Conservation (phyloP, 2,888 invertebrate genomes). For the Merodon equestris region DNA sequence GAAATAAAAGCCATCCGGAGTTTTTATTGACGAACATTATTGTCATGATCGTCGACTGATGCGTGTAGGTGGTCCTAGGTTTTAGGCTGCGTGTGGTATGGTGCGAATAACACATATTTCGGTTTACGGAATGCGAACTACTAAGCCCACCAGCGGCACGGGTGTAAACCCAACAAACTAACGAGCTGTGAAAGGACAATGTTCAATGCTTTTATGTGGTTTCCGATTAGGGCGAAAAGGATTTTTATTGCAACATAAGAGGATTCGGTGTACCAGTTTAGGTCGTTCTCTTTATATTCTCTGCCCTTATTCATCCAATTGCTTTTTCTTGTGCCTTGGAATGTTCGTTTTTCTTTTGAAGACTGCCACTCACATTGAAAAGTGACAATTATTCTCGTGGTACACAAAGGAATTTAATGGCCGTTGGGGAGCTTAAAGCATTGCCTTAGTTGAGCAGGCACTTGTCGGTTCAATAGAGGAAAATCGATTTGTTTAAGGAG, state of each 20-base stretch:
- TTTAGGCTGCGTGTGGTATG: constrained; percentile 18
- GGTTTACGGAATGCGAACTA: constrained; percentile 24
- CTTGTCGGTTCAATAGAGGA: too few species aligned
- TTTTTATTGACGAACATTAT: constrained; percentile 64
- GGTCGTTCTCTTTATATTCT: constrained; percentile 4
- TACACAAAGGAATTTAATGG: constrained; percentile 19
- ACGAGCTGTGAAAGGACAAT: constrained; percentile 68
- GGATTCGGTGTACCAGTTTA: constrained; percentile 37
- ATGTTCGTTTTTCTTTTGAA: constrained; percentile 16
- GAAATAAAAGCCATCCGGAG: constrained; percentile 42
- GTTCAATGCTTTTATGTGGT: constrained; percentile 66
- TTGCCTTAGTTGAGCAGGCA: too few species aligned
- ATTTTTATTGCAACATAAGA: constrained; percentile 44
- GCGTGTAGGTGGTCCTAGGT: neutral
- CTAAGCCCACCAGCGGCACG: constrained; percentile 31
- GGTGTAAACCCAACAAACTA: constrained; percentile 48
- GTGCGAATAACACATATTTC: constrained; percentile 48
- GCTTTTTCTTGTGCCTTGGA: neutral
- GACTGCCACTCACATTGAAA: constrained; percentile 13
- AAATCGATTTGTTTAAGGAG: too few species aligned
- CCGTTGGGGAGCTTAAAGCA: too few species aligned
- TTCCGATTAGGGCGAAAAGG: constrained; percentile 54
- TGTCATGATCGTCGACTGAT: constrained; percentile 34
- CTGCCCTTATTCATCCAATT: too few species aligned
- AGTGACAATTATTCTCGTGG: constrained; percentile 33